Evolutionary conservation across 2,888 invertebrate species (phyloP), one percentile per base, ranked within the genome.

Genomic region (Lomographa bimaculata): DNA sequence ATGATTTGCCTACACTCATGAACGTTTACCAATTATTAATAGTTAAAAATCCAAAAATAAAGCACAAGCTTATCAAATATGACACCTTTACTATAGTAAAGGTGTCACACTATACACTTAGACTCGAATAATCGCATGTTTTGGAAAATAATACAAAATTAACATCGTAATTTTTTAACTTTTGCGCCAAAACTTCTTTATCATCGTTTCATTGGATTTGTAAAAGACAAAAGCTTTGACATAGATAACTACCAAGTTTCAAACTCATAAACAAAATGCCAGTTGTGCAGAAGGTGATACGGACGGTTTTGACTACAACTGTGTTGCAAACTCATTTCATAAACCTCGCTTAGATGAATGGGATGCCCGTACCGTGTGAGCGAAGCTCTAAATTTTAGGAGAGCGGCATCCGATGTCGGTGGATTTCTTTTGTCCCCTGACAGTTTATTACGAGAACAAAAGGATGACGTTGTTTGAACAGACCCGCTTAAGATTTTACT

Each of bases 361-460:
- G 60, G 60, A 63, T 54, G 58, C 59, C 64, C 54, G 68, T 62
- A 55, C 44, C 49, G 50, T 33, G 42, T 51, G 50, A 43, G 46
- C 41, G 36, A 32, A 63, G 58, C 67, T 64, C 65, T 75, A 74
- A 79, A 80, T 79, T 76, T 77, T 58, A 67, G 61, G 61, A 63
- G 64, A 64, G 64, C 60, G 71, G 74, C 78, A 77, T 76, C 67
- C 70, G 72, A 72, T 70, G 72, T 71, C 74, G 64, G 71, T 65
- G 71, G 71, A 71, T 76, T 80, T 81, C 80, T 81, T 81, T 82
- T 82, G 81, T 81, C 58, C 62, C 62, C 68, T 75, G 78, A 76
- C 79, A 77, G 79, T 81, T 82, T 82, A 82, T 80, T 81, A 80
- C 59, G 76, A 76, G 81, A 80, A 82, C 82, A 81, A 82, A 74